Conservation (phyloP, 1,140 invertebrate species). For the Diachasma alloeum region DNA sequence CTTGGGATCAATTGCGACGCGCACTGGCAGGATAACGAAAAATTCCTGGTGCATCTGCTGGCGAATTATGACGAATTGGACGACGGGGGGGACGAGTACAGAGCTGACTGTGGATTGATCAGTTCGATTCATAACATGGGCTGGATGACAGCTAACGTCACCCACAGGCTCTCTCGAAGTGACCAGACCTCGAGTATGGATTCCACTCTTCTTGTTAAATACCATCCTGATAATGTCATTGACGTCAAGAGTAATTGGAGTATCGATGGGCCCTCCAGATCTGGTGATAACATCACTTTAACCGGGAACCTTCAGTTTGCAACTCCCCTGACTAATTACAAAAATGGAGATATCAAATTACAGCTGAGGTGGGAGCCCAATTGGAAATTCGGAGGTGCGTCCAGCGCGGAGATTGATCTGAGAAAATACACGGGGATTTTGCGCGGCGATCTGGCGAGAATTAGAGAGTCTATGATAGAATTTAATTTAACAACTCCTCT, state of each 20-base stretch:
- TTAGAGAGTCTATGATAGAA: constrained; percentile 59
- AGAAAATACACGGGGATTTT: constrained; percentile 69
- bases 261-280: constrained; percentile 51
- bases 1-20: constrained; percentile 57
- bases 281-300: constrained; percentile 61
- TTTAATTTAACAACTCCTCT: constrained; percentile 78
- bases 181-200: constrained; percentile 59
- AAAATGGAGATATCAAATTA: constrained; percentile 71
- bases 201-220: constrained; percentile 64
- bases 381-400: constrained; percentile 71
- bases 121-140: constrained; percentile 70
- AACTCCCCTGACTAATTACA: constrained; percentile 72
- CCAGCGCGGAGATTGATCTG: constrained; percentile 74
- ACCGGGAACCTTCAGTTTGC: constrained; percentile 67
- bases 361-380: constrained; percentile 70
- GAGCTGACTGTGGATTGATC: constrained; percentile 63
- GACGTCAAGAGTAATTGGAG: constrained; percentile 69
- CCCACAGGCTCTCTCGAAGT: constrained; percentile 61
- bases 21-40: constrained; percentile 70
- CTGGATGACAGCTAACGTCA: constrained; percentile 65
- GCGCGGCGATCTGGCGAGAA: constrained; percentile 47
- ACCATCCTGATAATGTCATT: constrained; percentile 66
- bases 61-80: constrained; percentile 53
- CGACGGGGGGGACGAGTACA: constrained; percentile 57
- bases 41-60: constrained; percentile 64